Percentiles rank a stretch among this genome's conserved stretches.
These are phyloP conservation scores for Lampris megalopsis DNA, from an alignment of 2,113 vertebrate genomes.

Conservation along the genomic window DNA sequence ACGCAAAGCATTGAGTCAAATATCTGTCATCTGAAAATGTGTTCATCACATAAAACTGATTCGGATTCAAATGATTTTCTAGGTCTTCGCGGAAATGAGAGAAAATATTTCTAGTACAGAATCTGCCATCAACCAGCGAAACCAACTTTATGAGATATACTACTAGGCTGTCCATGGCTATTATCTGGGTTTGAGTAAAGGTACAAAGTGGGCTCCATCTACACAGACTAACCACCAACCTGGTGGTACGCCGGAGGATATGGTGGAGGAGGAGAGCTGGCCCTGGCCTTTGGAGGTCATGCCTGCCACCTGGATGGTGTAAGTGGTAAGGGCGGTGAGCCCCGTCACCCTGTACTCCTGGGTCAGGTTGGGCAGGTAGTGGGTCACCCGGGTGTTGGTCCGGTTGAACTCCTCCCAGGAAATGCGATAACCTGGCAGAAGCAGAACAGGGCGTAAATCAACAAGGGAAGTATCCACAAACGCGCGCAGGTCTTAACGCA, in stretches of 20 bases:
- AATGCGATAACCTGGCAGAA: slow-evolving; percentile 91
- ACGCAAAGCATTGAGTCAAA: too few relatives aligned
- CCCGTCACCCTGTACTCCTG: slow-evolving; percentile 96
- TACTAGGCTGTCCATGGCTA: not conserved
- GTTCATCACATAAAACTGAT: too few relatives aligned
- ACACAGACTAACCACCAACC: slow-evolving; percentile 78
- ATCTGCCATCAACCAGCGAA: not conserved
- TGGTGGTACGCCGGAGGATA: slow-evolving; percentile 97
- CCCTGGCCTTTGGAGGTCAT: slow-evolving; percentile 98
- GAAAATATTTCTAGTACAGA: not conserved
- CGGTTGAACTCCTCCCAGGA: slow-evolving; percentile 99
- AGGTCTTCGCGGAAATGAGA: not conserved
- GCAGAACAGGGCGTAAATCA: not conserved
- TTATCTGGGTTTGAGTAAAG: not conserved
- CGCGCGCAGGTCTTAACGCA: not conserved
- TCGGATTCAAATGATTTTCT: not conserved
- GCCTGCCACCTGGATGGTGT: slow-evolving; percentile 97
- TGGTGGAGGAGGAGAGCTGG: slow-evolving; percentile 93
- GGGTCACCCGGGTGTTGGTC: slow-evolving; percentile 96
- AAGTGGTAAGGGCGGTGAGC: slow-evolving; percentile 96
- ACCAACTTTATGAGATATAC: not conserved
- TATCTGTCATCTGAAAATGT: too few relatives aligned
- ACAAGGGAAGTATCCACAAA: not conserved
- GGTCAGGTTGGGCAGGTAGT: slow-evolving; percentile 95
- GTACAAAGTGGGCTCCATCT: not conserved